Evolutionary conservation across 2,797 vertebrate species (phyloP).

Genomic region (Dryobates pubescens): DNA sequence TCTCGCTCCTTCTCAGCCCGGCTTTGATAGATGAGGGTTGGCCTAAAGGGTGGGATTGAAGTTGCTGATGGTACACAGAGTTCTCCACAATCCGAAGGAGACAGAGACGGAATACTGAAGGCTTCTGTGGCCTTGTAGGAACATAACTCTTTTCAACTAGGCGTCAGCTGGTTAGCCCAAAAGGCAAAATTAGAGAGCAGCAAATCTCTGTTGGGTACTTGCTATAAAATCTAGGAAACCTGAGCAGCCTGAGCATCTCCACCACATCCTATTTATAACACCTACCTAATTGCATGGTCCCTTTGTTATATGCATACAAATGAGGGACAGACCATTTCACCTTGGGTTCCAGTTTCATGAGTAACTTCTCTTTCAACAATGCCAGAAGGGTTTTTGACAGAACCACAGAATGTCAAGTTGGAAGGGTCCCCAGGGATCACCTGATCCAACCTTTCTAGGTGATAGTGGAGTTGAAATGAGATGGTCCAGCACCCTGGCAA

Average conservation of each 20-base stretch:
- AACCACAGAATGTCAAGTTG: too few relatives aligned
- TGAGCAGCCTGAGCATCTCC: slow-evolving; percentile 80
- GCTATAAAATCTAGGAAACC: slow-evolving; percentile 83
- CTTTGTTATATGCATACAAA: slow-evolving; percentile 68
- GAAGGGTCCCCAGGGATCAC: too few relatives aligned
- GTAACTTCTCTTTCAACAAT: background rate
- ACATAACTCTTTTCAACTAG: slow-evolving; percentile 88
- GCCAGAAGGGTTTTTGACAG: background rate
- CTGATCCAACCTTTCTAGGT: too few relatives aligned
- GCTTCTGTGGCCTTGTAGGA: slow-evolving; percentile 93
- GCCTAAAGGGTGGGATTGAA: slow-evolving; percentile 79
- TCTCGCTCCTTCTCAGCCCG: slow-evolving; percentile 79
- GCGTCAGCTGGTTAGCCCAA: slow-evolving; percentile 93
- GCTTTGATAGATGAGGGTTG: slow-evolving; percentile 87
- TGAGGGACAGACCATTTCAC: slow-evolving; percentile 1
- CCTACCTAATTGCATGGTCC: slow-evolving; percentile 82
- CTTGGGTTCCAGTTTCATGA: background rate
- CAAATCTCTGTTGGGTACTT: slow-evolving; percentile 81
- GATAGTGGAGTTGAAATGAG: too few relatives aligned
- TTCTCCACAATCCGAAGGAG: slow-evolving; percentile 81
- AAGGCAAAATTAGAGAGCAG: slow-evolving; percentile 91
- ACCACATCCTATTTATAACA: slow-evolving; percentile 95
- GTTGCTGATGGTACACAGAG: slow-evolving; percentile 85
- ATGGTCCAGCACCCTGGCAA: too few relatives aligned
- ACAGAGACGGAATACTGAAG: slow-evolving; percentile 74